These are phyloP conservation scores for Bufo gargarizans DNA, from an alignment of 2,113 vertebrate species.

Conservation along the genomic window DNA sequence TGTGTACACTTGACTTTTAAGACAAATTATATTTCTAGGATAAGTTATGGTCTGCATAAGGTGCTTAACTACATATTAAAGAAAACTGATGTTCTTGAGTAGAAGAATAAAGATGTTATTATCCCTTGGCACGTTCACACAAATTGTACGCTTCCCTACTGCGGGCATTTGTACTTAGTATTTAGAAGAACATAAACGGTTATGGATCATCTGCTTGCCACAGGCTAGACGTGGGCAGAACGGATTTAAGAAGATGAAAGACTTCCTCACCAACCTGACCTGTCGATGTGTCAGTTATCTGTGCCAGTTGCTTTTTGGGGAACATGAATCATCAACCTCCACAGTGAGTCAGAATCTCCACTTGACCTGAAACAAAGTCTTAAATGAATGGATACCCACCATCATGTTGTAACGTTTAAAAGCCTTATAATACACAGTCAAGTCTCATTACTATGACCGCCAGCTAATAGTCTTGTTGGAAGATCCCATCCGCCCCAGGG, in stretches of 20 bases:
- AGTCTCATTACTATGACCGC: too few relatives aligned
- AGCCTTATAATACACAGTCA: too few relatives aligned
- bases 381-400: not conserved
- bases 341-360: constrained; percentile 31
- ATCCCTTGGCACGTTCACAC: constrained; percentile 8
- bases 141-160: constrained; percentile 4
- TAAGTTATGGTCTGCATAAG: not conserved
- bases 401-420: not conserved
- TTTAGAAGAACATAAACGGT: constrained; percentile 28
- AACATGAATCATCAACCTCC: constrained; percentile 20
- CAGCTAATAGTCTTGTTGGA: too few relatives aligned
- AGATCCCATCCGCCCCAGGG: too few relatives aligned
- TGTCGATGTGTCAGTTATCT: constrained; percentile 58
- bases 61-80: constrained; percentile 1
- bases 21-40: not conserved
- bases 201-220: constrained; percentile 36
- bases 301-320: constrained; percentile 31
- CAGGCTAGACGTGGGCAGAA: constrained; percentile 46
- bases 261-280: constrained; percentile 59
- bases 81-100: constrained; percentile 6
- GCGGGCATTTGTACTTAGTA: constrained; percentile 26
- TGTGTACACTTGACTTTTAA: not conserved
- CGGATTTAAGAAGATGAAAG: constrained; percentile 49
- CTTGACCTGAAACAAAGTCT: not conserved
- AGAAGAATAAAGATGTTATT: constrained; percentile 27